Conservation (phyloP, 2,113 vertebrate genomes). For the Pyrgilauda ruficollis region DNA sequence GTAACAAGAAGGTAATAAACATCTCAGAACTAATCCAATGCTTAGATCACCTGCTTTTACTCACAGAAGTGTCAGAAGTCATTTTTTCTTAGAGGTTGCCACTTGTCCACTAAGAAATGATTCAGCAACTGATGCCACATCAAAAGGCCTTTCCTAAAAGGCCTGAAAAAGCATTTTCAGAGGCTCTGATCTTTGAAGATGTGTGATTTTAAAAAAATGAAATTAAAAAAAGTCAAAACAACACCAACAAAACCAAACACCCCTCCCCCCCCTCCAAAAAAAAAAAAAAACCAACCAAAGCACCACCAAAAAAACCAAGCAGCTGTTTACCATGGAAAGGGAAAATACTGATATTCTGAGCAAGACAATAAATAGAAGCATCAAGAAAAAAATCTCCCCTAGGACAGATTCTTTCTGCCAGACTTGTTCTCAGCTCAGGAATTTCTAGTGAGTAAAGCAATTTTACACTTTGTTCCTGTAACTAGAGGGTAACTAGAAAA, state of each 20-base stretch:
- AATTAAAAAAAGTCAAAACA: not conserved
- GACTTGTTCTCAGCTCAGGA: not conserved
- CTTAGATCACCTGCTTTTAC: not conserved
- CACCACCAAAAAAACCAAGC: not conserved
- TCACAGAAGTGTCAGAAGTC: not conserved
- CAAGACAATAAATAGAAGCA: not conserved
- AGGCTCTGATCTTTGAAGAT: not conserved
- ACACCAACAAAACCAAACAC: not conserved
- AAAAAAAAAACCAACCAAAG: not conserved
- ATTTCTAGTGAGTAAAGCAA: not conserved
- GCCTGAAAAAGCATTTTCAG: not conserved
- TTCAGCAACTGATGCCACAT: not conserved
- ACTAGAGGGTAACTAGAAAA: not conserved
- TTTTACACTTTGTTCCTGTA: not conserved
- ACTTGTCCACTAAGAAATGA: not conserved
- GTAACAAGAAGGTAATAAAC: not conserved
- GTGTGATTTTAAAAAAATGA: not conserved
- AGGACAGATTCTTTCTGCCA: not conserved
- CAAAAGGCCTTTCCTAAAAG: not conserved
- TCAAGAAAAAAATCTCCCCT: not conserved
- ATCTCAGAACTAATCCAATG: not conserved
- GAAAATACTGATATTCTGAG: not conserved
- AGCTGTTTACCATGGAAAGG: not conserved
- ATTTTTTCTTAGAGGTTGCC: not conserved
- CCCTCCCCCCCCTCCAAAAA: no score